Evolutionary conservation across 1,140 invertebrate species (phyloP).

Genomic region (Sinella curviseta): DNA sequence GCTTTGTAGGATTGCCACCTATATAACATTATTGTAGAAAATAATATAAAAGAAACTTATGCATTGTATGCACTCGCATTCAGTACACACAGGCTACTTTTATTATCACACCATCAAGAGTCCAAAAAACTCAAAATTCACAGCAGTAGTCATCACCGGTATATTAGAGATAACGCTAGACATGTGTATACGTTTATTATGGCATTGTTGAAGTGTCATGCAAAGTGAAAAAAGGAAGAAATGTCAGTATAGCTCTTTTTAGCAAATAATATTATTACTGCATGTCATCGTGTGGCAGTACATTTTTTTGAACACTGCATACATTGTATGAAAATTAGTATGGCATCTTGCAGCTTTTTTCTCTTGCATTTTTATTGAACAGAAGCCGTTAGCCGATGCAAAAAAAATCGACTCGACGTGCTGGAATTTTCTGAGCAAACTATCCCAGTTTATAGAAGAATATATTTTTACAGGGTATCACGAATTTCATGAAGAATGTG

Average conservation of each 20-base stretch:
- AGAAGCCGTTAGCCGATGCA: too few species aligned
- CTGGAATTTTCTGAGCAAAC: too few species aligned
- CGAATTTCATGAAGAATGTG: too few species aligned
- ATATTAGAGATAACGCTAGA: conserved; percentile 1
- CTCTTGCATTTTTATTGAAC: background rate
- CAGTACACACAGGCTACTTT: background rate
- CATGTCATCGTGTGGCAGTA: background rate
- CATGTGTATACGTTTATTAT: conserved; percentile 11
- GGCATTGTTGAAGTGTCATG: conserved; percentile 16
- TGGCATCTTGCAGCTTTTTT: background rate
- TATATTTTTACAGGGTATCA: too few species aligned
- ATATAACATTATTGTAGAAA: background rate
- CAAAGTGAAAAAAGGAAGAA: background rate
- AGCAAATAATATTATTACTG: background rate
- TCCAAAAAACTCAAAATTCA: conserved; percentile 22
- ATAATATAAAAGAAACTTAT: background rate
- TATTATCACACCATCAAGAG: conserved; percentile 21
- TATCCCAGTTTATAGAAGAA: too few species aligned
- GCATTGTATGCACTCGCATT: background rate
- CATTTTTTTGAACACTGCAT: background rate
- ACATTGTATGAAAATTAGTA: background rate
- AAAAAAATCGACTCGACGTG: too few species aligned
- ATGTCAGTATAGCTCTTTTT: background rate
- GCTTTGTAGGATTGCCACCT: background rate
- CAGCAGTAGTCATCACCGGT: conserved; percentile 20